phyloP scores from a whole-genome alignment of 1,140 invertebrate genomes.

The Papilio xuthus region DNA sequence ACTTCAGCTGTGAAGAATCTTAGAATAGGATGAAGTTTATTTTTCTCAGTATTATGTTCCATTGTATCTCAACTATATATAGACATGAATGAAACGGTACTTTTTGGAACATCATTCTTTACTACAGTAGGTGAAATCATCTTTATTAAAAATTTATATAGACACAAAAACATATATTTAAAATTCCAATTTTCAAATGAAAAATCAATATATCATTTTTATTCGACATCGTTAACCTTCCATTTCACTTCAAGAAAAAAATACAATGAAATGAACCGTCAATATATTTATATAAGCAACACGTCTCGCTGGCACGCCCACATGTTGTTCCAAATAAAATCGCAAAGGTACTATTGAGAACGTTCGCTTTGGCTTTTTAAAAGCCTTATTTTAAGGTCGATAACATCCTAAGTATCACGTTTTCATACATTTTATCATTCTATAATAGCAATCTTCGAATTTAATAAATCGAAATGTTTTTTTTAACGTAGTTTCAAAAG shows the following conservation, averaged over 20 bases:
- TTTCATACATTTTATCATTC: neutral
- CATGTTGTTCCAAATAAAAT: neutral
- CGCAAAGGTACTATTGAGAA: conserved; percentile 2
- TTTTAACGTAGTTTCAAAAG: neutral
- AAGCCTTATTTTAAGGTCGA: neutral
- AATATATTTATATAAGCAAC: neutral
- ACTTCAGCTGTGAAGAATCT: neutral
- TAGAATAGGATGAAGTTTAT: neutral
- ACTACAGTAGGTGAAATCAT: no score
- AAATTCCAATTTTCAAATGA: no score
- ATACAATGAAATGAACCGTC: neutral
- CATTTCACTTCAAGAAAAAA: neutral
- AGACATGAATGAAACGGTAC: no score
- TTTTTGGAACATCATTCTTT: no score
- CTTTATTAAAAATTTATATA: no score
- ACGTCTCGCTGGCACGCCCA: neutral
- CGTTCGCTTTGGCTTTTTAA: neutral
- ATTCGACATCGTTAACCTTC: neutral
- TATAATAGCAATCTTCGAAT: neutral
- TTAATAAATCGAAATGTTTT: neutral
- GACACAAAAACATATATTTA: no score
- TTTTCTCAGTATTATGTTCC: neutral
- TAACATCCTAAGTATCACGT: neutral
- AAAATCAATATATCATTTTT: neutral
- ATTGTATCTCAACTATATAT: neutral